These are phyloP conservation scores for Danio rerio DNA, from an alignment of 2,113 vertebrate genomes.

Conservation along the genomic window GRCz12tu NC_133179.1:64344501-64345000, in stretches of 20 bases:
- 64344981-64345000: slow-evolving; percentile 37
- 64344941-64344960: slow-evolving; percentile 50
- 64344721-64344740: background rate
- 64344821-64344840: slow-evolving; percentile 59
- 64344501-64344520: slow-evolving; percentile 14
- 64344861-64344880: background rate
- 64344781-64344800: background rate
- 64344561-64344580: background rate
- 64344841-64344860: slow-evolving; percentile 58
- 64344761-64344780: background rate
- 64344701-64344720: slow-evolving; percentile 16
- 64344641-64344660: slow-evolving; percentile 42
- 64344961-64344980: slow-evolving; percentile 56
- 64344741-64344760: background rate
- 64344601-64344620: slow-evolving; percentile 34
- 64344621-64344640: slow-evolving; percentile 21
- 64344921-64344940: slow-evolving; percentile 27
- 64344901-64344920: slow-evolving; percentile 50
- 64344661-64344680: slow-evolving; percentile 40
- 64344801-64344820: slow-evolving; percentile 49
- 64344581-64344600: background rate
- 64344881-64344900: slow-evolving; percentile 42
- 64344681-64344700: slow-evolving; percentile 30
- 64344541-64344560: background rate
- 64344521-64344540: slow-evolving; percentile 13